phyloP scores from a whole-genome alignment of 2,888 invertebrate genomes.

The Alsophila aescularia region DNA sequence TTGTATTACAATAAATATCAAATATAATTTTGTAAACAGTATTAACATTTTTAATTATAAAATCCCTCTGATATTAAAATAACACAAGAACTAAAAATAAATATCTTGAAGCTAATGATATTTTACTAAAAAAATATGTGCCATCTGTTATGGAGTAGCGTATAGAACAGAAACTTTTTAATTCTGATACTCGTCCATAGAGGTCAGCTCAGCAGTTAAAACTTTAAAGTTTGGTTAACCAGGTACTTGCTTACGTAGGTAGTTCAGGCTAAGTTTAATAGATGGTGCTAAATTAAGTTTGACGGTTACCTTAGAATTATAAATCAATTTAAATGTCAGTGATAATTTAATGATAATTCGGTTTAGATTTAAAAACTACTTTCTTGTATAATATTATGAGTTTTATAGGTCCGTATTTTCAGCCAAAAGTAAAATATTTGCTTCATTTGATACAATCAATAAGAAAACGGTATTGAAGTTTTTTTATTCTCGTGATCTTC shows the following conservation, averaged over 20 bases:
- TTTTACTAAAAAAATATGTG: constrained; percentile 28
- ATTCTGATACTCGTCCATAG: constrained; percentile 68
- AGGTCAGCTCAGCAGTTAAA: constrained; percentile 69
- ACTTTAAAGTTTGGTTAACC: constrained; percentile 56
- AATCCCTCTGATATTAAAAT: too few species aligned
- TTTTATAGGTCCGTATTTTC: too few species aligned
- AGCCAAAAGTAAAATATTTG: too few species aligned
- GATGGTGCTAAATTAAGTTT: constrained; percentile 62
- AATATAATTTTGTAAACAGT: too few species aligned
- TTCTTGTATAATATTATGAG: background rate
- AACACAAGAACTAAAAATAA: too few species aligned
- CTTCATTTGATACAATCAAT: too few species aligned
- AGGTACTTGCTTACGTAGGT: constrained; percentile 49
- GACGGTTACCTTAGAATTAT: background rate
- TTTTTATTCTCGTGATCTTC: background rate
- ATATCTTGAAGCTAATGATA: too few species aligned
- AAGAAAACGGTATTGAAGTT: too few species aligned
- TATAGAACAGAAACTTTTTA: constrained; percentile 43
- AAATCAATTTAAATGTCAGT: too few species aligned
- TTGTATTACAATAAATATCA: too few species aligned
- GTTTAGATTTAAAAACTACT: background rate
- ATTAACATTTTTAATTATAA: too few species aligned
- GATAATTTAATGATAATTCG: background rate
- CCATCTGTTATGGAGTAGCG: constrained; percentile 67
- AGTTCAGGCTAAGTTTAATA: constrained; percentile 60